Evolutionary conservation across 2,797 vertebrate species (phyloP).

Genomic region (Nannoperca australis): DNA sequence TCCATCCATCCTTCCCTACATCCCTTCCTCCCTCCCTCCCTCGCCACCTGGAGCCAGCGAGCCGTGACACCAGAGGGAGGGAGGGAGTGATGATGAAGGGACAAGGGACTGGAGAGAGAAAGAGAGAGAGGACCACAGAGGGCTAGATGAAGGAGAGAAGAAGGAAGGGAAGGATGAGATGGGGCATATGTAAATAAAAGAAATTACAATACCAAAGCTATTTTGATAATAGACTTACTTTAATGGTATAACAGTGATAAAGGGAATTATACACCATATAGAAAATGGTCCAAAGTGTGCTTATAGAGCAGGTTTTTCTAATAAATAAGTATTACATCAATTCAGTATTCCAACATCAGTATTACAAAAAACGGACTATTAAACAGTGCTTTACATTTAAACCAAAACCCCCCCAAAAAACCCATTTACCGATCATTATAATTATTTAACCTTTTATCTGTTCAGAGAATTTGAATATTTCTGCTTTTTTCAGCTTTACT

Average conservation of each 20-base stretch:
- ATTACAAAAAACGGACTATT: neutral
- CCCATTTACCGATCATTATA: neutral
- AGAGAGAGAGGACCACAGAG: conserved; percentile 59
- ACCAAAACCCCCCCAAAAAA: neutral
- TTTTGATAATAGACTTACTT: conserved; percentile 4
- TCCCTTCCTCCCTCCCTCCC: conserved; percentile 78
- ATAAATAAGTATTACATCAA: neutral
- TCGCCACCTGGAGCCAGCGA: conserved; percentile 87
- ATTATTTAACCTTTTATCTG: neutral
- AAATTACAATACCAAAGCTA: neutral
- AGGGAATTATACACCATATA: neutral
- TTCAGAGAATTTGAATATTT: neutral
- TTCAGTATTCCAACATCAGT: too few relatives aligned
- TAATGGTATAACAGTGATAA: neutral
- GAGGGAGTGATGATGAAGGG: conserved; percentile 74
- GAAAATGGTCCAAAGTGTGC: neutral
- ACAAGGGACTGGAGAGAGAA: conserved; percentile 59
- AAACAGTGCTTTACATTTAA: neutral
- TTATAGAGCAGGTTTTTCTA: neutral
- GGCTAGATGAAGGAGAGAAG: conserved; percentile 57
- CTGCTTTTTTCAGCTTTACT: neutral
- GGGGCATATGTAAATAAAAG: conserved; percentile 24
- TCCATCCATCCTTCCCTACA: conserved; percentile 67
- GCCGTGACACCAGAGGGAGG: conserved; percentile 83
- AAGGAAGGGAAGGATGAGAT: conserved; percentile 32